Base-by-base conservation (phyloP, 1,140 invertebrate species). In the Drosophila nikananu region DNA sequence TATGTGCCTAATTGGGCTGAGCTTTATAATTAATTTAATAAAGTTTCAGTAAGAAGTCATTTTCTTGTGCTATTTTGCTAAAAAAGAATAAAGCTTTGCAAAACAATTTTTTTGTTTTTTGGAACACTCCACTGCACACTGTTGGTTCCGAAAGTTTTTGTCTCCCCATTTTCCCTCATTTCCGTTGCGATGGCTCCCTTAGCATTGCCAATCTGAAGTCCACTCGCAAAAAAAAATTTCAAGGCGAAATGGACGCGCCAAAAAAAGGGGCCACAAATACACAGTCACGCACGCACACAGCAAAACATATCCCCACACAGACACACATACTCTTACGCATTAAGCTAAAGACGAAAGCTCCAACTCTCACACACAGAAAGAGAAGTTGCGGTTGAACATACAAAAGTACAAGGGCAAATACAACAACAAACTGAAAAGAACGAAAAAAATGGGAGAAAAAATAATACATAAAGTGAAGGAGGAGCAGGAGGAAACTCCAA, bases 401-500 rank as follows among this genome's bases (percentile, higher is more conserved):
- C 78, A 84, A 86, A 80, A 87, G 80, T 87, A 87, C 86, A 89
- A 89, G 86, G 86, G 81, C 86, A 89, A 87, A 75, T 80, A 80
- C 86, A 89, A 89, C 71, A 89, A 78, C 77, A 86, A 62, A 61
- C 65, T 41, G 46, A 70, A 74, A 41, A 41, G 46, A 57, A 37
- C 55, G 57, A 81, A 89, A 81, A 89, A 89, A 89, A 89, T 84
- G 67, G 78, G 71, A 58, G 79, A 84, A 80, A 87, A 46, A 81
- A 76, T 59, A 79, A 89, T 89, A 84, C 83, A 87, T 89, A 87
- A 81, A 75, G 68, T 68, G 41, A 37, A 55, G 73, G 82, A 39
- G 76, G 61, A 75, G 70, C 32, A 89, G 66, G 54, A 89, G 72
- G 70, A 84, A 89, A 86, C 86, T 89, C 86, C 86, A 89, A 89